Conservation (phyloP, 2,113 vertebrate species). For the Coreoperca whiteheadi region DNA sequence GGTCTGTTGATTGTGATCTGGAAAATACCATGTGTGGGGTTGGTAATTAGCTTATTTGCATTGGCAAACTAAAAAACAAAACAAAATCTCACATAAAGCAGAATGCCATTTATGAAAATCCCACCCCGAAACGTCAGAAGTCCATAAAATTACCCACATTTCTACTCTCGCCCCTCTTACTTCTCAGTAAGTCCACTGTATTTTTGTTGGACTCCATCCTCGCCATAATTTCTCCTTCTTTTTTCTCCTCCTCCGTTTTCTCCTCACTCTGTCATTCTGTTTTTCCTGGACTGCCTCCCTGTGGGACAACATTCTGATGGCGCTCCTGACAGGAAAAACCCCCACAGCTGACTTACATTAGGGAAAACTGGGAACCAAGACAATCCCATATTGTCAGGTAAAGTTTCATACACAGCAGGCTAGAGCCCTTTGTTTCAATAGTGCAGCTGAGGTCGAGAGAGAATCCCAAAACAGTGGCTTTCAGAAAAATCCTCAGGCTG, state of each 20-base stretch:
- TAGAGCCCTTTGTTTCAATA: constrained; percentile 1
- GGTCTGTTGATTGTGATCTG: not conserved
- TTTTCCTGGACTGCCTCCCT: constrained; percentile 82
- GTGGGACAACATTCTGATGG: constrained; percentile 76
- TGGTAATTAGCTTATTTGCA: not conserved
- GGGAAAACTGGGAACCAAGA: constrained; percentile 72
- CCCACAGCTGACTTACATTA: constrained; percentile 86
- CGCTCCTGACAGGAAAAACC: constrained; percentile 78
- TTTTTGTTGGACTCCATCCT: constrained; percentile 65
- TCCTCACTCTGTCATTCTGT: constrained; percentile 76
- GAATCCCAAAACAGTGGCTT: not conserved
- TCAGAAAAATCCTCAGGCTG: not conserved
- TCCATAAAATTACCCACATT: constrained; percentile 29
- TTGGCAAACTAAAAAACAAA: not conserved
- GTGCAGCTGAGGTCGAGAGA: constrained; percentile 19
- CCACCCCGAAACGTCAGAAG: not conserved
- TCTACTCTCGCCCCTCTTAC: not conserved
- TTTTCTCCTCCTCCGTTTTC: constrained; percentile 25
- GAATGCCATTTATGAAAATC: not conserved
- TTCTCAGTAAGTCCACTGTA: constrained; percentile 21
- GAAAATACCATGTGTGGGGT: not conserved
- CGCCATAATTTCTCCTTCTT: constrained; percentile 33
- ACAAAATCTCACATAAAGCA: not conserved
- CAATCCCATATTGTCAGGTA: constrained; percentile 78
- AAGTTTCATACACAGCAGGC: constrained; percentile 52